These are phyloP conservation scores for Phengaris arion DNA, from an alignment of 2,888 invertebrate species.

Conservation along the genomic window DNA sequence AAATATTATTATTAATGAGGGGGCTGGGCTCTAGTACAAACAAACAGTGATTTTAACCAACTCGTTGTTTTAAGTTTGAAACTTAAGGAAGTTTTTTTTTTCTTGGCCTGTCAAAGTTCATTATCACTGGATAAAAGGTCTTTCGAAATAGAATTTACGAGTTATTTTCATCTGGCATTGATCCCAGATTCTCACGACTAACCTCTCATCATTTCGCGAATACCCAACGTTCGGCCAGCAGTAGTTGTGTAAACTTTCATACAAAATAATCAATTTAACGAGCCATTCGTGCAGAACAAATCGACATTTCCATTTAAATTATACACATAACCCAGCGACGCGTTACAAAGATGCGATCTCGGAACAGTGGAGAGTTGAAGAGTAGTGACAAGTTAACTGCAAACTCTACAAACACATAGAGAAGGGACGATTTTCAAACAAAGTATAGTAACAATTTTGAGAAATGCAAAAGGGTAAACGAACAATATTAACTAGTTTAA, in stretches of 20 bases:
- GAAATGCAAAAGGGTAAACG: too few species aligned
- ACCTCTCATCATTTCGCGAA: constrained; percentile 10
- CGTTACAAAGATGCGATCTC: constrained; percentile 41
- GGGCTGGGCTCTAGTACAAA: too few species aligned
- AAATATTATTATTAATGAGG: too few species aligned
- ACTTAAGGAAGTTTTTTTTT: neutral
- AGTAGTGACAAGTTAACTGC: constrained; percentile 31
- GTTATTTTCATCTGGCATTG: constrained; percentile 19
- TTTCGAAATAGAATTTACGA: constrained; percentile 12
- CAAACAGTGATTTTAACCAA: neutral
- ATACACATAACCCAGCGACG: constrained; percentile 43
- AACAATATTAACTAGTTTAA: too few species aligned
- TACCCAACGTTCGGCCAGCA: neutral
- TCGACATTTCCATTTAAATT: constrained; percentile 48
- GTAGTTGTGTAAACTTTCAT: constrained; percentile 1
- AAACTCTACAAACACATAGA: neutral
- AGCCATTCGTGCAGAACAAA: constrained; percentile 53
- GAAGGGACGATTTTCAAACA: too few species aligned
- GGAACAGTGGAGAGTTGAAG: constrained; percentile 31
- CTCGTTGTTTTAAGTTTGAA: neutral
- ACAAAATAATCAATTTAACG: neutral
- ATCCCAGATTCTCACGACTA: constrained; percentile 10
- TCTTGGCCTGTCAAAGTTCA: neutral
- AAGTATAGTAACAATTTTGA: too few species aligned
- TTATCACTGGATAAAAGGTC: constrained; percentile 18